phyloP scores from a whole-genome alignment of 2,797 vertebrate genomes.

The Merluccius polli region DNA sequence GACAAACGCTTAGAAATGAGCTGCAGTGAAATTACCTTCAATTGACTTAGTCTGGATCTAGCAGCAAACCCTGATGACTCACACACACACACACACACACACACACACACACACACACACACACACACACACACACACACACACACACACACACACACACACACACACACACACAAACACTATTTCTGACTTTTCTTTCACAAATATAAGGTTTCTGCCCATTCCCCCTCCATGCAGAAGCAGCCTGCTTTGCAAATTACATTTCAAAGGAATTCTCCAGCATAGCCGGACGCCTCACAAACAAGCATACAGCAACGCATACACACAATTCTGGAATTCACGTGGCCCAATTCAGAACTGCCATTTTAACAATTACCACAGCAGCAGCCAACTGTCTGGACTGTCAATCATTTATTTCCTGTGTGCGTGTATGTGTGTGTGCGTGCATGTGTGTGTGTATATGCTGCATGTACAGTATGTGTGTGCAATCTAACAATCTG shows the following conservation, averaged over 20 bases:
- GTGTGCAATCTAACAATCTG: not conserved
- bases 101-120: conserved; percentile 19
- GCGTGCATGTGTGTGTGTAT: not conserved
- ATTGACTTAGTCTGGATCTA: not conserved
- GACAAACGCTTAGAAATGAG: not conserved
- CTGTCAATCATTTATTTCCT: conserved; percentile 31
- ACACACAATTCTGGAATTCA: conserved; percentile 3
- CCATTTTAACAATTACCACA: conserved; percentile 29
- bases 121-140: conserved; percentile 6
- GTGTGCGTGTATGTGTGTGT: not conserved
- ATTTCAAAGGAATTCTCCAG: not conserved
- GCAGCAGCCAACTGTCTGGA: conserved; percentile 23
- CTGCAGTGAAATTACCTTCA: not conserved
- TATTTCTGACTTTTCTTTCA: not conserved
- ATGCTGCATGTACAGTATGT: not conserved
- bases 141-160: conserved; percentile 10
- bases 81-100: not conserved
- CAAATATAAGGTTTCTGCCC: not conserved
- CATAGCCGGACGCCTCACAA: not conserved
- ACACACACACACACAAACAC: not conserved
- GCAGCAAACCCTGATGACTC: not conserved
- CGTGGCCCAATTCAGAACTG: conserved; percentile 37
- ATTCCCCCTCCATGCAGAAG: not conserved
- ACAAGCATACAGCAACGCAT: not conserved
- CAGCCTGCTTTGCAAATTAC: not conserved